Base-by-base conservation (phyloP, 1,140 invertebrate species). In the Harlomillsia oculata region DNA sequence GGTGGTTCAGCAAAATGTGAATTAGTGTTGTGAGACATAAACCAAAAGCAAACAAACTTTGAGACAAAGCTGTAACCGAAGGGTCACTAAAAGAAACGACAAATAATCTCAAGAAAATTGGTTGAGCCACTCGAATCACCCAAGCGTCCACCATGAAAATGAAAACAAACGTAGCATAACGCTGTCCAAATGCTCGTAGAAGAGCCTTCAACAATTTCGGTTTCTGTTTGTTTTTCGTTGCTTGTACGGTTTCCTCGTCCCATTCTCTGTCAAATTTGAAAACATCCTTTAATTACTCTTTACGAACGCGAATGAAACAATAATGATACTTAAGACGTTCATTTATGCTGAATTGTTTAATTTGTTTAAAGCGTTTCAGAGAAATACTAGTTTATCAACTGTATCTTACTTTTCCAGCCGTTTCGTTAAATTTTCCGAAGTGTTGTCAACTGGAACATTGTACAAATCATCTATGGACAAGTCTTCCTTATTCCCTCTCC, bases 1-100 rank as follows among this genome's bases (percentile, higher is more conserved):
- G 80, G 69, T 83, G 82, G 16, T 77, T 72, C 0, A 73, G 67
- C 2, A 82, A 55, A 0, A 76, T 76, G 46, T 71, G 76, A 0
- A 76, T 51, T 1, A 71, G 73, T 18, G 73, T 78, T 1, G 76
- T 69, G 1, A 76, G 21, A 28, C 78, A 76, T 1, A 84, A 75
- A n/a, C 77, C 79, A 13, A 71, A 72, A 0, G 78, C 81, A 59
- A 76, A 82, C 9, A 74, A 69, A 18, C 79, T 63, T 0, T 80
- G 80, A 13, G 72, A 73, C 3, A 70, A 66, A 30, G 72, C 72
- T 0, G 65, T 56, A 45, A 68, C 70, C 1, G 53, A 52, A 0
- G 53, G 64, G 8, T 70, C 69, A 70, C 45, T 72, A 51, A 69
- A 72, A 62, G 80, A 80, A 66, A 76, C 78, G 4, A 72, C 62